Conservation (phyloP, 2,113 vertebrate species). For the Cervus canadensis region DNA sequence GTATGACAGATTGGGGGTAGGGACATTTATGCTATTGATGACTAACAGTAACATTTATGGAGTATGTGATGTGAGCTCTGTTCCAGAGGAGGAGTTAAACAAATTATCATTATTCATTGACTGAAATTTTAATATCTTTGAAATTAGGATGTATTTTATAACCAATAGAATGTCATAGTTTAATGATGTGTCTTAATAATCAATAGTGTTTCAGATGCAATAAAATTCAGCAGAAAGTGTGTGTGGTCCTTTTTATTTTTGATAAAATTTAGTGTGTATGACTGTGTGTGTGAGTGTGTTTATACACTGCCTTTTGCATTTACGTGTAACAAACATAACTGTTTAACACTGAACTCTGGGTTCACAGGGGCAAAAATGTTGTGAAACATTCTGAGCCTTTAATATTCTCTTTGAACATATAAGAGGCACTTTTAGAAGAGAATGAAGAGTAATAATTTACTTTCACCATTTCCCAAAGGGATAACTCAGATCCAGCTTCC, state of each 20-base stretch:
- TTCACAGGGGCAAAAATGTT: neutral
- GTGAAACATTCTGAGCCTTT: neutral
- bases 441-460: neutral
- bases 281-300: neutral
- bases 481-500: neutral
- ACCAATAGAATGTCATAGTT: neutral
- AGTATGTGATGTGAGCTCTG: neutral
- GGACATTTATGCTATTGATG: neutral
- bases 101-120: neutral
- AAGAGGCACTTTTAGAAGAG: neutral
- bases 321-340: neutral
- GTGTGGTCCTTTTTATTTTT: neutral
- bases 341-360: neutral
- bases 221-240: neutral
- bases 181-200: neutral
- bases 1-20: neutral
- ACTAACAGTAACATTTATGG: neutral
- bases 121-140: neutral
- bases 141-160: neutral
- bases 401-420: neutral
- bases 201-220: neutral
- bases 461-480: conserved; percentile 14
- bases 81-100: neutral
- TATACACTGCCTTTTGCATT: neutral
- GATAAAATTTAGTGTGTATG: neutral